Conservation (phyloP, 1,140 invertebrate species). For the Holcopasites calliopsidis region DNA sequence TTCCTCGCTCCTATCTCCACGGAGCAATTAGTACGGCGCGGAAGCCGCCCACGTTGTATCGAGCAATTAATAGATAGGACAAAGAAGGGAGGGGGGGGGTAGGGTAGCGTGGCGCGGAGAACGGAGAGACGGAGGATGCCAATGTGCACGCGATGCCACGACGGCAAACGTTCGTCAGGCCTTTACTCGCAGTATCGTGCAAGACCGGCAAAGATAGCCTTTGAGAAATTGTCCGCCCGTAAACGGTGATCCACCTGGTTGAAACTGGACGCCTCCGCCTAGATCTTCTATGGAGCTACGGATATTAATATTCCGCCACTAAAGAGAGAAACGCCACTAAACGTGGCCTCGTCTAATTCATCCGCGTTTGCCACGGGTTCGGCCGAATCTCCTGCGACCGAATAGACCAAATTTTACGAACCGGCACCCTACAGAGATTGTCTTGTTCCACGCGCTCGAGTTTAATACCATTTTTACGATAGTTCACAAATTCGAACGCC, state of each 20-base stretch:
- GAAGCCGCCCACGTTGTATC: slow-evolving; percentile 71
- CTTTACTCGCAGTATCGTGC: slow-evolving; percentile 47
- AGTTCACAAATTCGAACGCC: slow-evolving; percentile 10
- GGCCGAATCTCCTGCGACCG: slow-evolving; percentile 17
- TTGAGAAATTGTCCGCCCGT: slow-evolving; percentile 43
- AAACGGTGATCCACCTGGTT: slow-evolving; percentile 41
- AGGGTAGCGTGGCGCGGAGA: background rate
- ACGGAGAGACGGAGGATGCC: slow-evolving; percentile 33
- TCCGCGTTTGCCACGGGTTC: slow-evolving; percentile 3
- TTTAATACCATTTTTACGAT: slow-evolving; percentile 47
- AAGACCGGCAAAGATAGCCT: slow-evolving; percentile 41
- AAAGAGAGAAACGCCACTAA: slow-evolving; percentile 24
- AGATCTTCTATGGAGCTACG: too few relatives aligned
- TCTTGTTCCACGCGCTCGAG: background rate
- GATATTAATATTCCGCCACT: too few relatives aligned
- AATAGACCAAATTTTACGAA: slow-evolving; percentile 30
- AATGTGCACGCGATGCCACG: slow-evolving; percentile 59
- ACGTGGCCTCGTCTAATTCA: slow-evolving; percentile 23
- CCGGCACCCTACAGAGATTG: background rate
- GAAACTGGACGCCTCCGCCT: slow-evolving; percentile 26
- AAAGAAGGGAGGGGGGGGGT: slow-evolving; percentile 3
- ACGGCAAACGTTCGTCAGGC: slow-evolving; percentile 15
- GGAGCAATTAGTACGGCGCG: slow-evolving; percentile 68
- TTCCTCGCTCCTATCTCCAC: slow-evolving; percentile 58
- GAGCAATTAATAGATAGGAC: slow-evolving; percentile 72